Evolutionary conservation across 2,888 invertebrate genomes (phyloP), one percentile per base, ranked within the genome.

Genomic region (Aricia artaxerxes): DNA sequence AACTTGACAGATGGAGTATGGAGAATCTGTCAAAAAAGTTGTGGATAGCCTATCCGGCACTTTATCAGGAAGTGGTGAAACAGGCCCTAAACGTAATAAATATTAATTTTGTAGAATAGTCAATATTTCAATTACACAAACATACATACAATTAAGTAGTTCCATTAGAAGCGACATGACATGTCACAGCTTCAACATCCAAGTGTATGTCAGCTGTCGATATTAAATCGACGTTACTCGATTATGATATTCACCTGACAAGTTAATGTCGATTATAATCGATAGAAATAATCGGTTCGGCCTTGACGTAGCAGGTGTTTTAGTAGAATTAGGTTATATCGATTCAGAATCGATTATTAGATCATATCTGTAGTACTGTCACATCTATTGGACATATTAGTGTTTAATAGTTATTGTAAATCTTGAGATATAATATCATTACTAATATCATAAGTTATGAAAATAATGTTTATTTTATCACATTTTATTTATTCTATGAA

Each of bases 151-250:
- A 69, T 35, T 16, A 69, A 13, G 13, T 69, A 69, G 35, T 69
- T 57, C 75, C 77, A 79, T 81, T 77, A 81, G 77, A 75, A 78
- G 73, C 16, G 80, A 82, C 83, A 82, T 31, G 69, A 69, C 69
- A 75, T 75, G 53, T 53, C 53, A 35, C 35, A 53, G 49, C 35
- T 53, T 35, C 11, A 77, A 84, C 85, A 85, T 84, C 83, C 82
- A 84, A 83, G 86, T 85, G 83, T 84, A 84, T 90, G 89, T 87
- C 89, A 89, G 87, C 88, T 90, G 89, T 90, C 89, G 85, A 87
- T 88, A 87, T 87, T 83, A 81, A 85, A 86, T 81, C 84, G 85
- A 86, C 87, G 84, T 86, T 87, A 86, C 87, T 89, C 86, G 87
- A 73, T 78, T 81, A 80, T 79, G 79, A 78, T 81, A 79, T 81